Conservation (phyloP, 2,113 vertebrate genomes). For the Brienomyrus longianalis region DNA sequence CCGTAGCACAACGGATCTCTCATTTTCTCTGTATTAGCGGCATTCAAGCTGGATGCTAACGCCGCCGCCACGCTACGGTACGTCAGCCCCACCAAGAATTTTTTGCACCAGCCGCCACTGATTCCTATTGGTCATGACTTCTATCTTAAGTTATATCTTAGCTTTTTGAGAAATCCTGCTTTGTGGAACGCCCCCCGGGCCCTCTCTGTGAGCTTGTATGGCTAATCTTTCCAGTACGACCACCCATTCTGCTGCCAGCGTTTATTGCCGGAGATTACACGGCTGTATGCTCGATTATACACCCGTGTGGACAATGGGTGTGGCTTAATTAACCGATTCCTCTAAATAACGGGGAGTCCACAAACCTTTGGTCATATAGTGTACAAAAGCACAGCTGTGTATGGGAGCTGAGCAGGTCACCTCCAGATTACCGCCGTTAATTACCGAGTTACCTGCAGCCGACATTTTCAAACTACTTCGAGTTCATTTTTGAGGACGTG, state of each 20-base stretch:
- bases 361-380: not conserved
- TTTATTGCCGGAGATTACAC: not conserved
- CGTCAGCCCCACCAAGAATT: too few relatives aligned
- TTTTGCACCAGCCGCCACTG: too few relatives aligned
- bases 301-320: not conserved
- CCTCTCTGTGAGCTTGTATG: not conserved
- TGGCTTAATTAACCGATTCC: not conserved
- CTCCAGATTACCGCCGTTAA: not conserved
- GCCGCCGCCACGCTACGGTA: too few relatives aligned
- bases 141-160: not conserved
- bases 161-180: not conserved
- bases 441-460: not conserved
- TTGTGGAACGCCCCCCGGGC: not conserved
- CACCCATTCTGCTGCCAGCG: not conserved
- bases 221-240: not conserved
- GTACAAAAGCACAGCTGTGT: not conserved
- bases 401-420: not conserved
- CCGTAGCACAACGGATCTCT: not conserved
- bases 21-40: not conserved
- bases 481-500: not conserved
- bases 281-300: not conserved
- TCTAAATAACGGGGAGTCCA: not conserved
- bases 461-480: not conserved
- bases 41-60: too few relatives aligned
- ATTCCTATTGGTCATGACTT: too few relatives aligned